Evolutionary conservation across 2,888 invertebrate species (phyloP), one percentile per base, ranked within the genome.

Genomic region (Pseudococcus longispinus): DNA sequence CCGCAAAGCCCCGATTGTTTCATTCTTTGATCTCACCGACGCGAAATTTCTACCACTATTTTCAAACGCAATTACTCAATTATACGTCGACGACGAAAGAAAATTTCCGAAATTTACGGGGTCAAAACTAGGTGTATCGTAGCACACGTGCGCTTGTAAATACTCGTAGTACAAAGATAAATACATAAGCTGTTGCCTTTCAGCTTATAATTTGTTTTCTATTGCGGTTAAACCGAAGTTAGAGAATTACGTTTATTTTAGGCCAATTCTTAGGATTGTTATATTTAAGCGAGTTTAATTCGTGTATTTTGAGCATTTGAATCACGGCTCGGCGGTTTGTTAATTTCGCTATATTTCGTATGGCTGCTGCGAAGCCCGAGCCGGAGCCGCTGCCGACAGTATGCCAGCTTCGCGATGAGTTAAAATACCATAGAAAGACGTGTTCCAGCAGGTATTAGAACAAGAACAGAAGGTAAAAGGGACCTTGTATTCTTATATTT

Each of bases 191-290:
- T 70, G 29, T 29, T 29, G 26, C 70, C 70, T 70, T 29, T 70
- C 70, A 70, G 70, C 70, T 70, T 70, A 70, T 70, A 70, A 70
- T 70, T 29, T 70, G 70, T 70, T 70, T 70, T 29, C 70, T 70
- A 70, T 70, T 70, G 70, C 70, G 70, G 70, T 70, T 70, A 70
- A 18, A 70, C 70, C 29, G 70, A 70, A 70, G 26, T 29, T 29
- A 13, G 70, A 15, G 70, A 15, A 29, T 29, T 60, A 60, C 60
- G 60, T 60, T 60, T 60, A 60, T 60, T 60, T 70, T 70, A 70
- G 70, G 70, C 70, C 70, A 70, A 29, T 70, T 70, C 70, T 70
- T 70, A 18, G 70, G 70, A 70, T 70, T 70, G 70, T 29, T 70
- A 60, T 60, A 60, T 60, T 60, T 60, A 70, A 70, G 70, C 70